These are phyloP conservation scores for Saccopteryx bilineata DNA, from an alignment of 2,113 vertebrate species.

Conservation along the genomic window DNA sequence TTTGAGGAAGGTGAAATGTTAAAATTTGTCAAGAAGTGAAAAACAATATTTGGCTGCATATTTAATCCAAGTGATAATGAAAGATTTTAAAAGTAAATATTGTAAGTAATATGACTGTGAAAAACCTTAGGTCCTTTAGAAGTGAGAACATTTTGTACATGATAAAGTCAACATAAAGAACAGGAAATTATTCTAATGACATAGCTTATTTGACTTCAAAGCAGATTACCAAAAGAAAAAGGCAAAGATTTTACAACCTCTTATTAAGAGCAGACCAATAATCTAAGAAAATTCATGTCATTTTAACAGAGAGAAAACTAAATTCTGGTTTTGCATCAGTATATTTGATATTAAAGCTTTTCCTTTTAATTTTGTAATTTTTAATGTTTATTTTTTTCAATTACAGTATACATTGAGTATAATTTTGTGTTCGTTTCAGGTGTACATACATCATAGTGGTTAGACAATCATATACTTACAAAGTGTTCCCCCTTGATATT, in stretches of 20 bases:
- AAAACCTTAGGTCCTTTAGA: neutral
- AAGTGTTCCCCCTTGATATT: too few species aligned
- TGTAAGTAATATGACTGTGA: neutral
- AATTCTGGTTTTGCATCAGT: neutral
- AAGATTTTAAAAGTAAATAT: constrained; percentile 47
- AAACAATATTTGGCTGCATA: constrained; percentile 37
- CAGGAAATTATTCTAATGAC: neutral
- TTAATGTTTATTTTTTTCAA: too few species aligned
- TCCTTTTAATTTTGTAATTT: too few species aligned
- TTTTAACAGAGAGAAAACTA: neutral
- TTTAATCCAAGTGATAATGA: constrained; percentile 11
- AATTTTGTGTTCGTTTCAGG: too few species aligned
- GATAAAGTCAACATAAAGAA: neutral
- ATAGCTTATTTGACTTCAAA: constrained; percentile 24
- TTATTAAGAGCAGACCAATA: neutral
- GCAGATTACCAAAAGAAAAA: neutral
- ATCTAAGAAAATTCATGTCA: neutral
- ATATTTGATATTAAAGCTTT: too few species aligned
- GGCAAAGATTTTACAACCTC: neutral
- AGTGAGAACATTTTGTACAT: neutral
- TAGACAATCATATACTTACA: too few species aligned
- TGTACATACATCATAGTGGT: too few species aligned
- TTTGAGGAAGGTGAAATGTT: neutral
- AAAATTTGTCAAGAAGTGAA: constrained; percentile 22
- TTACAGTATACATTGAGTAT: too few species aligned